Conservation (phyloP, 2,797 vertebrate genomes). For the Bradypodion ventrale region DNA sequence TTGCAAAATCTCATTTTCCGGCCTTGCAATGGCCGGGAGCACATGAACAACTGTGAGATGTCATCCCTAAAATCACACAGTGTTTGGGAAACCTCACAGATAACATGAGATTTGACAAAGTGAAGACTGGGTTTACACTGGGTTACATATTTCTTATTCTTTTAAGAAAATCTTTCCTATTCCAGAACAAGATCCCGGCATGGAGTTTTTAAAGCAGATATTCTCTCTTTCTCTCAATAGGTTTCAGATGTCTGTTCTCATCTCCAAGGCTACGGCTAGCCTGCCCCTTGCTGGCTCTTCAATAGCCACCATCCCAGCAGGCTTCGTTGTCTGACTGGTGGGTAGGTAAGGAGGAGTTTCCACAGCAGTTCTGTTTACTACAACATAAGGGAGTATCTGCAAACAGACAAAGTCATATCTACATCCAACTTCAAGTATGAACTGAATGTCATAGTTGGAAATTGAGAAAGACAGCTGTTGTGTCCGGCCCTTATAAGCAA, state of each 20-base stretch:
- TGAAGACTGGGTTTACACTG: too few species aligned
- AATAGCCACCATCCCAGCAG: background rate
- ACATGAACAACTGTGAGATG: background rate
- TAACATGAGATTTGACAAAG: background rate
- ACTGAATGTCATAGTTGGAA: background rate
- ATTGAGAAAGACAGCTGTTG: too few species aligned
- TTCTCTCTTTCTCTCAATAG: background rate
- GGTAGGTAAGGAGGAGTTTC: background rate
- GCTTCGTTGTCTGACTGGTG: background rate
- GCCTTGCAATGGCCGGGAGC: background rate
- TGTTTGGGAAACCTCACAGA: background rate
- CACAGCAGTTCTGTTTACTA: background rate
- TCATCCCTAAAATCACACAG: background rate
- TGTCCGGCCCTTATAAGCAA: too few species aligned
- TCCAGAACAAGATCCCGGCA: too few species aligned
- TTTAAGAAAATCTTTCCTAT: too few species aligned
- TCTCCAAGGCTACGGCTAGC: too few species aligned
- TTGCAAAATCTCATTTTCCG: background rate
- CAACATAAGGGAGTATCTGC: background rate
- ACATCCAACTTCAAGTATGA: background rate
- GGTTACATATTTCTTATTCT: too few species aligned
- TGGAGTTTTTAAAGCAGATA: too few species aligned
- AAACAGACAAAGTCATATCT: background rate
- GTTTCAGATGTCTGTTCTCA: too few species aligned
- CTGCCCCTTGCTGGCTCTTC: background rate